phyloP scores from a whole-genome alignment of 1,140 invertebrate species.

The Cyrtorhinus lividipennis region DNA sequence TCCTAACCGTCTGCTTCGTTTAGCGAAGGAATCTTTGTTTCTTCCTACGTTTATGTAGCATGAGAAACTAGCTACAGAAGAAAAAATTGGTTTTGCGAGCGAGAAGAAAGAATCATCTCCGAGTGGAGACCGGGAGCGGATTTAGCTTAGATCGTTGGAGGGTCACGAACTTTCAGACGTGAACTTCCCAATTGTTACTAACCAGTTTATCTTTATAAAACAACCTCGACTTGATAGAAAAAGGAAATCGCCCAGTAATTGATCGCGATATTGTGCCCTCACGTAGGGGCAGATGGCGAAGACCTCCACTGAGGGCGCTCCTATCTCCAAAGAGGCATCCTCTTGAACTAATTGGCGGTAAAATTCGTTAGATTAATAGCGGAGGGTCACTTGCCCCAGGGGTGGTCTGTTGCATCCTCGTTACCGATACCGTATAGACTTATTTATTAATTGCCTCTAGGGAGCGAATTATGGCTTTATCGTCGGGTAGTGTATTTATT shows the following conservation, averaged over 20 bases:
- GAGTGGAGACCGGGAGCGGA: too few species aligned
- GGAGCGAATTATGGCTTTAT: not conserved
- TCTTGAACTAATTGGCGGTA: not conserved
- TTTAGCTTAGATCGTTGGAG: too few species aligned
- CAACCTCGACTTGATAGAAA: not conserved
- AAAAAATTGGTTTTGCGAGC: too few species aligned
- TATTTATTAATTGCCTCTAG: not conserved
- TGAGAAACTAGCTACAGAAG: too few species aligned
- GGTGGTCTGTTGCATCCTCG: not conserved
- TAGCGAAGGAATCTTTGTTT: too few species aligned
- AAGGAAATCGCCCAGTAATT: not conserved
- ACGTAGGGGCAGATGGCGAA: not conserved
- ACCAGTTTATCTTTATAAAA: not conserved
- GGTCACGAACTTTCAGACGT: not conserved
- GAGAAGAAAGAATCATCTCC: too few species aligned
- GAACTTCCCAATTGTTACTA: not conserved
- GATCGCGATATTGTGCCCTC: slow-evolving; percentile 1
- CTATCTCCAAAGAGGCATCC: not conserved
- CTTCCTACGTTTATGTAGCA: too few species aligned
- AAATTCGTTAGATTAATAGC: not conserved
- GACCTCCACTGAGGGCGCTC: not conserved
- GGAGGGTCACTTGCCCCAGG: not conserved
- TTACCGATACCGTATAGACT: not conserved
- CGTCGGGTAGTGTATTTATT: too few species aligned
- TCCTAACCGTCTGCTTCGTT: too few species aligned